A percentile compares a stretch with the other conserved stretches of the same genome.
Evolutionary conservation across 1,140 invertebrate genomes (phyloP).

Genomic region (Branchinecta lynchi): DNA sequence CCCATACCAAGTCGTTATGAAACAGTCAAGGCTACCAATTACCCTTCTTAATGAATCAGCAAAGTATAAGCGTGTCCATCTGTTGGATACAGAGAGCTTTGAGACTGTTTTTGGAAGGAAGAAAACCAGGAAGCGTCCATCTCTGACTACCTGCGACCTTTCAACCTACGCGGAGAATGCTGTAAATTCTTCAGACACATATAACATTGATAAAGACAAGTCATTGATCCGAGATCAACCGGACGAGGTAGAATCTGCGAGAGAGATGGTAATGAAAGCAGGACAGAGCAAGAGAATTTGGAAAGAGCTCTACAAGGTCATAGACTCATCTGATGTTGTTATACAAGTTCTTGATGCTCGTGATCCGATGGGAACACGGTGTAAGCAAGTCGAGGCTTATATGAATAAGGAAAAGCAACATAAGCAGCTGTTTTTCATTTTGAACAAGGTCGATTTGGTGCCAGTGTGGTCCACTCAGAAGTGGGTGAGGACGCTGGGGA

Average conservation of each 20-base stretch:
- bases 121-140: slow-evolving; percentile 76
- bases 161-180: slow-evolving; percentile 51
- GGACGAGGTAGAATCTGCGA: slow-evolving; percentile 47
- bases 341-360: slow-evolving; percentile 83
- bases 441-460: slow-evolving; percentile 83
- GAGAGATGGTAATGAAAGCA: slow-evolving; percentile 54
- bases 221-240: slow-evolving; percentile 57
- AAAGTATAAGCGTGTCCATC: slow-evolving; percentile 76
- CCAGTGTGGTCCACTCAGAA: slow-evolving; percentile 93
- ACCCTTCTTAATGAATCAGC: slow-evolving; percentile 85
- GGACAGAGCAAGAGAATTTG: slow-evolving; percentile 95
- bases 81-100: slow-evolving; percentile 90
- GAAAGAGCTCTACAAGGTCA: slow-evolving; percentile 98
- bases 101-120: slow-evolving; percentile 89
- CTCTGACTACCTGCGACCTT: slow-evolving; percentile 50
- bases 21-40: slow-evolving; percentile 82
- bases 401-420: slow-evolving; percentile 76
- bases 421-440: slow-evolving; percentile 84
- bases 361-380: slow-evolving; percentile 88
- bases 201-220: slow-evolving; percentile 61
- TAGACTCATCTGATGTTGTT: slow-evolving; percentile 96
- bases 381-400: slow-evolving; percentile 78
- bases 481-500: slow-evolving; percentile 76
- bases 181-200: slow-evolving; percentile 51
- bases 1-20: slow-evolving; percentile 96